phyloP scores from a whole-genome alignment of 2,797 vertebrate genomes.

The Helicolenus hilgendorfi region DNA sequence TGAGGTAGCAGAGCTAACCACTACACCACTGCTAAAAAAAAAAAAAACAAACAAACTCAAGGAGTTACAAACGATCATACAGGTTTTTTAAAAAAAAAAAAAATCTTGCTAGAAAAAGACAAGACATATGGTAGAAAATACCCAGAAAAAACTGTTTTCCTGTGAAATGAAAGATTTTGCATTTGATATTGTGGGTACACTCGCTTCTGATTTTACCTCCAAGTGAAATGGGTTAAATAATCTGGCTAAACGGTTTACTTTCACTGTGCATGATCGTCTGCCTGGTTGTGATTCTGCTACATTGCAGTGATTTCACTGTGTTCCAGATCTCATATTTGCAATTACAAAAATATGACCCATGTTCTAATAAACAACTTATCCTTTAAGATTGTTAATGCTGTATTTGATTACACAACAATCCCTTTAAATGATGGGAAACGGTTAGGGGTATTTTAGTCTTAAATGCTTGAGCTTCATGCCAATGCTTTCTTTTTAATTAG shows the following conservation, averaged over 20 bases:
- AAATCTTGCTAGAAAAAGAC: not conserved
- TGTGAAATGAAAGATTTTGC: not conserved
- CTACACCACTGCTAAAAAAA: not conserved
- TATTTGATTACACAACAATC: not conserved
- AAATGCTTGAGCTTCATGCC: not conserved
- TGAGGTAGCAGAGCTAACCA: too few species aligned
- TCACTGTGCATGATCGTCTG: not conserved
- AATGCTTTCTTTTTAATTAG: constrained; percentile 44
- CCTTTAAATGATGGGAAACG: not conserved
- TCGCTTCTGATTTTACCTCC: too few species aligned
- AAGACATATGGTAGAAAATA: not conserved
- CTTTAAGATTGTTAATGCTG: not conserved
- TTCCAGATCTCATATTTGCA: not conserved
- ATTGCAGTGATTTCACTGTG: not conserved
- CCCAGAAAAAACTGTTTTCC: not conserved
- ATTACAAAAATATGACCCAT: not conserved
- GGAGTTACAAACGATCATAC: not conserved
- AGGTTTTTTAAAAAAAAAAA: too few species aligned
- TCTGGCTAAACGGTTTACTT: not conserved
- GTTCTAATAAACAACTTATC: not conserved
- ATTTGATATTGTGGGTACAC: not conserved
- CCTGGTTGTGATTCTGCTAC: too few species aligned
- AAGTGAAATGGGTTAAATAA: not conserved
- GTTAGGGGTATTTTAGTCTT: not conserved
- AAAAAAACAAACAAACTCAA: not conserved